Conservation (phyloP, 2,113 vertebrate species). For the Ciconia maguari region DNA sequence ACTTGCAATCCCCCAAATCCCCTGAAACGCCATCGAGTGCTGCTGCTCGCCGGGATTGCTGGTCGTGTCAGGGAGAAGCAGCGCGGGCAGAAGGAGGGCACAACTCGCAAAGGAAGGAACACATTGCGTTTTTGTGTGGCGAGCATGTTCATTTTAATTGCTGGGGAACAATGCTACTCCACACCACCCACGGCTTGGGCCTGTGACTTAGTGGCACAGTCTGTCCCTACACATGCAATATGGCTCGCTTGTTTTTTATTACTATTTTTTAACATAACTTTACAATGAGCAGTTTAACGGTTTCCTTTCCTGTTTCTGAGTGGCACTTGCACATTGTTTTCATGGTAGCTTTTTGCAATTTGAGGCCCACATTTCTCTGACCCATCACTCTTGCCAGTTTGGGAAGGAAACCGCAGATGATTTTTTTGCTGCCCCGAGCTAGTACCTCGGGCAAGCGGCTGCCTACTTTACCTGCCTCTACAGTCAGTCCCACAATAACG, state of each 20-base stretch:
- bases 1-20: background rate
- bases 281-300: background rate
- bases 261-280: background rate
- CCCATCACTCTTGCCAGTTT: background rate
- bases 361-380: background rate
- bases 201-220: conserved; percentile 61
- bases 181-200: conserved; percentile 56
- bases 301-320: conserved; percentile 12
- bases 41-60: background rate
- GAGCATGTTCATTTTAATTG: conserved; percentile 51
- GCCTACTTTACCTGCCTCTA: background rate
- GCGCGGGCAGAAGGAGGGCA: conserved; percentile 9
- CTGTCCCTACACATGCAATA: conserved; percentile 59
- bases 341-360: background rate
- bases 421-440: background rate
- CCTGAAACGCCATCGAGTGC: background rate
- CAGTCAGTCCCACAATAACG: background rate
- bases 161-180: conserved; percentile 42
- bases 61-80: background rate
- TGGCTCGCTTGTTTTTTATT: conserved; percentile 40
- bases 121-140: background rate
- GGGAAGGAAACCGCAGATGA: background rate
- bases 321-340: background rate
- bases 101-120: conserved; percentile 18
- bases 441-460: background rate